Base-by-base conservation (phyloP, 2,888 invertebrate genomes). In the Pyrocoelia pectoralis region DNA sequence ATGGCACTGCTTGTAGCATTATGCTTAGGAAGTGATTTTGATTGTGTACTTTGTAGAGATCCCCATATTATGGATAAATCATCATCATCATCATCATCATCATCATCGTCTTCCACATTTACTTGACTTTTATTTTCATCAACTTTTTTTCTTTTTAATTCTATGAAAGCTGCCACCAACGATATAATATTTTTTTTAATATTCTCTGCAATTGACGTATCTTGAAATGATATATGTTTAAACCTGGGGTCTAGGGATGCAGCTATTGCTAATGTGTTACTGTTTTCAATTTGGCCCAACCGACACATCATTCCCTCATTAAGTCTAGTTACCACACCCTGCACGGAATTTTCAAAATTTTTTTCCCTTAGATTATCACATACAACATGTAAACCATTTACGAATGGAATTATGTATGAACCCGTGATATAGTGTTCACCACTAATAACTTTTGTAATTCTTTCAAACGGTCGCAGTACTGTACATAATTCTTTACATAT, bases 171-270 rank as follows among this genome's bases (percentile, higher is more conserved):
- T n/a, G 40, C 40, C 10, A 50, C 49, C n/a, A 13, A 18, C 1
- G 17, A 9, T 43, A 14, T 43, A 1, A 41, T 12, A 8, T 17
- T 17, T 24, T 55, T 18, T 43, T 55, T 55, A 12, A 40, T 40
- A 28, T 17, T 49, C 10, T 64, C 64, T 13, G 19, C n/a, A 29
- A 15, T 40, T 13, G 24, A 33, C 14, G 13, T 46, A 43, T 33
- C 40, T 12, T 28, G 19, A 58, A 67, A 40, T 3, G 12, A 2
- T 60, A 56, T 8, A 28, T 40, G 48, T 64, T 66, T 66, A 51
- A 67, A 67, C 28, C 64, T 33, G 3, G 57, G 64, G 57, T 67
- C 67, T 12, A 64, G 48, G 52, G 61, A 53, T 18, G 64, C 54
- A 2, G 24, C 24, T 6, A 24, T 24, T 24, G 24, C 3, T 24